Evolutionary conservation across 2,113 vertebrate species (phyloP).

Genomic region (Odobenus rosmarus): DNA sequence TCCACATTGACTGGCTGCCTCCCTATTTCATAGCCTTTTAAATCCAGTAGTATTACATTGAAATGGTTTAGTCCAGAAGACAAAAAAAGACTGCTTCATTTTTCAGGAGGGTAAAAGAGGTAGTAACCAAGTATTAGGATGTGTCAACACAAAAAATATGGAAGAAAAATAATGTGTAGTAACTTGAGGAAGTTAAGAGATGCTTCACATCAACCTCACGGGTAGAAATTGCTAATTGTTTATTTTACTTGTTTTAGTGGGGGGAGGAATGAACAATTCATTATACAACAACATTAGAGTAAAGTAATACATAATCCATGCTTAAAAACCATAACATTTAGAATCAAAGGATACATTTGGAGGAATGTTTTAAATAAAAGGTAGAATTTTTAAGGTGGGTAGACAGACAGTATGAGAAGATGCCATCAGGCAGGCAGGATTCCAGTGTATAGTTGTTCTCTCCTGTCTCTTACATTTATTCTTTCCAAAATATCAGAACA

Average conservation of each 20-base stretch:
- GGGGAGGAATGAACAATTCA: neutral
- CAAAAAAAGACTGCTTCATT: neutral
- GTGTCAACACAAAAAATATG: neutral
- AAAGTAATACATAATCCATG: neutral
- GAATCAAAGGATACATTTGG: neutral
- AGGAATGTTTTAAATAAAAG: neutral
- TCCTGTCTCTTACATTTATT: neutral
- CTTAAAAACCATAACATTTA: neutral
- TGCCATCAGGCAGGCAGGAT: neutral
- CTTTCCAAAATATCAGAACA: neutral
- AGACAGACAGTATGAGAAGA: neutral
- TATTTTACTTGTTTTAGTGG: neutral
- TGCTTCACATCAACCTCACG: neutral
- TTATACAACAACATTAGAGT: neutral
- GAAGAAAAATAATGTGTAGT: neutral
- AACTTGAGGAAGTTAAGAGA: neutral
- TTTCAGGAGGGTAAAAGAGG: neutral
- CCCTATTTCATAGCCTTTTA: neutral
- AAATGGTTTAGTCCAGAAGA: neutral
- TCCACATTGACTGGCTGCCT: neutral
- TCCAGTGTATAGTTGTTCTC: neutral
- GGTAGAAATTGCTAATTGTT: neutral
- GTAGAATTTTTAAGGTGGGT: neutral
- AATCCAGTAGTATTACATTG: neutral
- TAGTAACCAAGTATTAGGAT: neutral